phyloP scores from a whole-genome alignment of 2,888 invertebrate genomes.

The Nymphalis polychloros region DNA sequence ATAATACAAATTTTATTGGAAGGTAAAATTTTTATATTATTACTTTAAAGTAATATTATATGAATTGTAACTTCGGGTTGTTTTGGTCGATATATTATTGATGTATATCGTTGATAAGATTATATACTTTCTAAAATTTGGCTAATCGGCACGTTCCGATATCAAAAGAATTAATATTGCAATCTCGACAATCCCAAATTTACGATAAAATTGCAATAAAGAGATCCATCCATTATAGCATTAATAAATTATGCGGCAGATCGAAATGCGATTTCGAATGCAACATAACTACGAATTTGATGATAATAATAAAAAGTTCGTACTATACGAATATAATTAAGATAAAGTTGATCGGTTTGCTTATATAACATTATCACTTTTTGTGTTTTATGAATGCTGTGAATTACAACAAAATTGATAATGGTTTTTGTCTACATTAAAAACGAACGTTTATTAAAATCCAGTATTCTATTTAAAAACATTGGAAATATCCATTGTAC shows the following conservation, averaged over 20 bases:
- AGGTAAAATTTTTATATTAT: too few species aligned
- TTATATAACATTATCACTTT: too few species aligned
- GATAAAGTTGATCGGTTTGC: too few species aligned
- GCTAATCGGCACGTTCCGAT: too few species aligned
- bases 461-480: too few species aligned
- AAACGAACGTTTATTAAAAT: neutral
- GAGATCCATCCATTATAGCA: neutral
- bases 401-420: neutral
- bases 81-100: neutral
- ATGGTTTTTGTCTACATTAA: neutral
- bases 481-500: neutral
- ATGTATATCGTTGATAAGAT: neutral
- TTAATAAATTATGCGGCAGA: neutral
- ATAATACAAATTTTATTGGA: too few species aligned
- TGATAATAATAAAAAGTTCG: too few species aligned
- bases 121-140: neutral
- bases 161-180: neutral
- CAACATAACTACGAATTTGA: too few species aligned
- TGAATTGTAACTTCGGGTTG: too few species aligned
- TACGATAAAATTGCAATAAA: neutral
- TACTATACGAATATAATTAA: too few species aligned
- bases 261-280: neutral
- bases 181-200: neutral
- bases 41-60: too few species aligned
- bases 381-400: neutral